These are phyloP conservation scores for Gari tellinella DNA, from an alignment of 2,888 invertebrate genomes.

Conservation along the genomic window DNA sequence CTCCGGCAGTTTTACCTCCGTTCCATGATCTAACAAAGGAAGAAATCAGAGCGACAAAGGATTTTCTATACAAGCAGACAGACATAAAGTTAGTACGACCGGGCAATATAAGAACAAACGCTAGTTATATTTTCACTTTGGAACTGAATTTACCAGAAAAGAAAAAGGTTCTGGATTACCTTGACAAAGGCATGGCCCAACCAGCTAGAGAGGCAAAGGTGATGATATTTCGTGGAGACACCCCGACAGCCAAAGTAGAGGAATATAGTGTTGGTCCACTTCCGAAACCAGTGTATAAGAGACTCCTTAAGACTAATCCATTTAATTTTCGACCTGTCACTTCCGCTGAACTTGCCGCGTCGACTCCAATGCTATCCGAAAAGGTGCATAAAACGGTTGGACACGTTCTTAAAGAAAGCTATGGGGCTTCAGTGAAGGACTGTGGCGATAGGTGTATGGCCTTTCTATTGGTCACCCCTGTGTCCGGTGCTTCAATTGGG, in stretches of 20 bases:
- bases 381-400: conserved; percentile 56
- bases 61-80: conserved; percentile 33
- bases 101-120: conserved; percentile 21
- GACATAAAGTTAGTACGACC: conserved; percentile 39
- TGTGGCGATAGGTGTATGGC: conserved; percentile 64
- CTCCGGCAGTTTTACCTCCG: conserved; percentile 41
- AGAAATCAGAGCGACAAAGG: conserved; percentile 35
- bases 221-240: conserved; percentile 72
- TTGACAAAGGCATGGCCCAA: conserved; percentile 30
- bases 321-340: conserved; percentile 67
- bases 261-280: conserved; percentile 73
- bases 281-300: conserved; percentile 62
- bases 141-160: conserved; percentile 49
- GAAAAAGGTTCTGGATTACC: conserved; percentile 25
- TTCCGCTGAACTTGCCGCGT: conserved; percentile 50
- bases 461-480: conserved; percentile 62
- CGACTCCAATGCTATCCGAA: conserved; percentile 22
- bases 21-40: conserved; percentile 50
- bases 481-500: conserved; percentile 58
- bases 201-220: conserved; percentile 72
- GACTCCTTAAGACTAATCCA: conserved; percentile 49
- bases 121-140: conserved; percentile 45
- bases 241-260: conserved; percentile 60
- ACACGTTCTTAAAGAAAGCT: conserved; percentile 69
- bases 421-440: conserved; percentile 60